phyloP scores from a whole-genome alignment of 2,113 vertebrate species.

The Cyprinus carpio region DNA sequence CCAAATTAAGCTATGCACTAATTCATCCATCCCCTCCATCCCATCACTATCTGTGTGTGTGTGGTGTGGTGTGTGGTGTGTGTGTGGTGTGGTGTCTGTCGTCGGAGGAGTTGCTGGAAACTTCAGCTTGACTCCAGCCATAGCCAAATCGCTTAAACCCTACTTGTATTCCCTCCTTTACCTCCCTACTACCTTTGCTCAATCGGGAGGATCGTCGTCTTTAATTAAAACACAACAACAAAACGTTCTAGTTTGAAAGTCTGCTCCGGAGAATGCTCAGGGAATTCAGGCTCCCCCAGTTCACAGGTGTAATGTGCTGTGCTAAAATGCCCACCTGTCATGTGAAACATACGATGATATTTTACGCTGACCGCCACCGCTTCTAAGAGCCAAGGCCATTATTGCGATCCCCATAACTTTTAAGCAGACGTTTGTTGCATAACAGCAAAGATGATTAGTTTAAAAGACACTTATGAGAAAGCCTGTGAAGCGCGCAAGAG shows the following conservation, averaged over 20 bases:
- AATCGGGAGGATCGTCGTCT: constrained; percentile 56
- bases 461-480: background rate
- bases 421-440: constrained; percentile 62
- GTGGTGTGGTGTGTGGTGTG: too few relatives aligned
- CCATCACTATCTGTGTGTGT: background rate
- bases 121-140: constrained; percentile 55
- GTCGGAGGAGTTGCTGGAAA: background rate
- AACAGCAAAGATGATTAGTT: constrained; percentile 43
- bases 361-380: constrained; percentile 67
- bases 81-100: background rate
- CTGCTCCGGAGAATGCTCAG: constrained; percentile 6
- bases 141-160: constrained; percentile 14
- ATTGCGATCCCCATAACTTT: constrained; percentile 66
- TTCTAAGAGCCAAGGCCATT: constrained; percentile 66
- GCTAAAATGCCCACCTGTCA: constrained; percentile 69
- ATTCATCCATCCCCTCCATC: background rate
- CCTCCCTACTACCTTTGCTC: constrained; percentile 37
- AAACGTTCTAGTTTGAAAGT: constrained; percentile 43
- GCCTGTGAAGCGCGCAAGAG: background rate
- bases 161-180: constrained; percentile 34
- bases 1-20: background rate
- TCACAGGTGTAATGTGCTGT: constrained; percentile 54
- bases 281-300: constrained; percentile 43
- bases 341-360: constrained; percentile 65
- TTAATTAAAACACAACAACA: constrained; percentile 82